phyloP scores from a whole-genome alignment of 1,140 invertebrate genomes.

The Cotesia chilonis region DNA sequence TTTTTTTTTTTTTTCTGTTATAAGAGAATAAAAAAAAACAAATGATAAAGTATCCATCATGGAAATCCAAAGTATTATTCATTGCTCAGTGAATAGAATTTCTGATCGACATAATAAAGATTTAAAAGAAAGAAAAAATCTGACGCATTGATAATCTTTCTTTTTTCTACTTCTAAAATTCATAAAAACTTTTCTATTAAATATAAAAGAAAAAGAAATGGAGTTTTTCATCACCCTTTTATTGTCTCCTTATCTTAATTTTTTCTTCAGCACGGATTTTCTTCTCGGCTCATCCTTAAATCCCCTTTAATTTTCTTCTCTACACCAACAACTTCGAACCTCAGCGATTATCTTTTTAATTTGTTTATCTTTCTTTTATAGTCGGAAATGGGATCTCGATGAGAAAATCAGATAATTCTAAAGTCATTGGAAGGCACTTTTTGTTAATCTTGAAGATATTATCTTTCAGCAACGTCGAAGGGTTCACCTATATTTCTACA shows the following conservation, averaged over 20 bases:
- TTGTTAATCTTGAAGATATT: slow-evolving; percentile 5
- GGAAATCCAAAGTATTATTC: slow-evolving; percentile 34
- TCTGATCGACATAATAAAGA: slow-evolving; percentile 26
- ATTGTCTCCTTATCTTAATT: slow-evolving; percentile 12
- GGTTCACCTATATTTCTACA: background rate
- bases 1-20: too few relatives aligned
- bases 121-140: too few relatives aligned
- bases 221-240: slow-evolving; percentile 6
- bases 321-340: slow-evolving; percentile 5
- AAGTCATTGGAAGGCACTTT: background rate
- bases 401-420: slow-evolving; percentile 22
- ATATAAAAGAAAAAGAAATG: background rate
- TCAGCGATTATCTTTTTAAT: slow-evolving; percentile 27
- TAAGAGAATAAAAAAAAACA: too few relatives aligned
- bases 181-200: slow-evolving; percentile 1
- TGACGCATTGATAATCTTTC: slow-evolving; percentile 5
- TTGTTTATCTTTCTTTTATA: slow-evolving; percentile 33
- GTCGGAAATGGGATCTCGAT: background rate
- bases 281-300: slow-evolving; percentile 3
- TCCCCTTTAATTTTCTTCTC: slow-evolving; percentile 9
- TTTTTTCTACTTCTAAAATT: slow-evolving; percentile 9
- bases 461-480: background rate
- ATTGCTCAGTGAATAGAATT: slow-evolving; percentile 29
- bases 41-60: slow-evolving; percentile 18
- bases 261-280: slow-evolving; percentile 18